Percentiles rank a stretch among this genome's conserved stretches.
These are phyloP conservation scores for Ascidia mentula DNA, from an alignment of 23 tunicate genomes.

Conservation along the genomic window DNA sequence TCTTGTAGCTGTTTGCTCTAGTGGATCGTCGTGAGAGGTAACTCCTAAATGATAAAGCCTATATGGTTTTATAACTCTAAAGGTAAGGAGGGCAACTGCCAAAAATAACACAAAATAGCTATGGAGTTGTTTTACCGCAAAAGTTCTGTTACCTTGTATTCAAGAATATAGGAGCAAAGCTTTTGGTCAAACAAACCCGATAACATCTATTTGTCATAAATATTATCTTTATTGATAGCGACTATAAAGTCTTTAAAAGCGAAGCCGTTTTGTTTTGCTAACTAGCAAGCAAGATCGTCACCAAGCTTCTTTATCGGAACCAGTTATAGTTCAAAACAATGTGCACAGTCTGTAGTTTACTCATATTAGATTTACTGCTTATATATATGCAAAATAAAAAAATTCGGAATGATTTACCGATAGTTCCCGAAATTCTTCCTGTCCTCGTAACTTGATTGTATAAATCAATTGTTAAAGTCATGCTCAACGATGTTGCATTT, in stretches of 20 bases:
- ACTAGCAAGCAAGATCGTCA: background rate
- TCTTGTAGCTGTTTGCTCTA: constrained; percentile 19
- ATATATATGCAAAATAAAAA: background rate
- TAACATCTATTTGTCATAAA: too few species aligned
- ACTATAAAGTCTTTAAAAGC: too few species aligned
- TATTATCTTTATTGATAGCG: too few species aligned
- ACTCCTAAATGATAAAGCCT: constrained; percentile 5
- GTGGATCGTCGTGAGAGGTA: constrained; percentile 32
- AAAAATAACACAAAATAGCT: too few species aligned
- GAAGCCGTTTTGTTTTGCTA: too few species aligned
- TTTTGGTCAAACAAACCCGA: too few species aligned
- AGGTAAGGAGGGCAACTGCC: background rate
- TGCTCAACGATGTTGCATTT: constrained; percentile 19
- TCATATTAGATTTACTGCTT: too few species aligned
- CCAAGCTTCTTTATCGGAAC: background rate
- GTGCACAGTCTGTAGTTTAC: too few species aligned
- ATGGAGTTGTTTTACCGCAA: too few species aligned
- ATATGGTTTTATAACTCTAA: background rate
- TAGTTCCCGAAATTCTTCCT: constrained; percentile 32
- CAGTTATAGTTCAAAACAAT: too few species aligned
- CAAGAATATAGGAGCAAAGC: too few species aligned
- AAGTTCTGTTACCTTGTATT: too few species aligned
- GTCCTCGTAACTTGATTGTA: constrained; percentile 9
- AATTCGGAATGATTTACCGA: constrained; percentile 10
- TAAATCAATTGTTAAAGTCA: constrained; percentile 18